phyloP scores from a whole-genome alignment of 2,888 invertebrate genomes.

The Lamproptera curius region DNA sequence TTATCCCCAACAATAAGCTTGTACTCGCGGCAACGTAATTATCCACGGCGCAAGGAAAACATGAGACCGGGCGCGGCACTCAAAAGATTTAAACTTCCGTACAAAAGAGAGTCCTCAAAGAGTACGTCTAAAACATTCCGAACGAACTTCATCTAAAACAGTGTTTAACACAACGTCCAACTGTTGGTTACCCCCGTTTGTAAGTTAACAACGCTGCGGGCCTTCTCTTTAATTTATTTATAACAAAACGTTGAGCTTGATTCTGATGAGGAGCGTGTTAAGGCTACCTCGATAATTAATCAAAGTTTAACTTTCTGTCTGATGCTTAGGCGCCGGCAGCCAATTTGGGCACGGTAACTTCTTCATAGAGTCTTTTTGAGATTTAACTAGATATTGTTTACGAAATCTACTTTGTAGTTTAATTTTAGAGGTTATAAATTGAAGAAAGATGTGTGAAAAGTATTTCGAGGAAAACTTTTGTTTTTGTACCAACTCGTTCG shows the following conservation, averaged over 20 bases:
- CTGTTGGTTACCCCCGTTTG: conserved; percentile 11
- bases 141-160: conserved; percentile 8
- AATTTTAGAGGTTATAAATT: too few species aligned
- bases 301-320: background rate
- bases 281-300: background rate
- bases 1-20: background rate
- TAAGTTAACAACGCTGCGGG: conserved; percentile 25
- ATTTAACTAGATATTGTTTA: too few species aligned
- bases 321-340: background rate
- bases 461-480: too few species aligned
- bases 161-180: conserved; percentile 6
- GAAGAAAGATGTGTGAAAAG: too few species aligned
- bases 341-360: too few species aligned
- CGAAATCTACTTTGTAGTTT: too few species aligned
- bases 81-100: background rate
- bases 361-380: too few species aligned
- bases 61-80: background rate
- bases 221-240: conserved; percentile 21
- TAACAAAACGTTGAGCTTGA: conserved; percentile 5
- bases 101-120: conserved; percentile 8
- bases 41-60: background rate
- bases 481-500: too few species aligned
- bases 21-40: background rate
- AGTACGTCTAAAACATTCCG: conserved; percentile 8
- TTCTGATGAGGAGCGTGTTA: background rate